These are phyloP conservation scores for Cyanoderma ruficeps DNA, from an alignment of 2,113 vertebrate genomes.

Conservation along the genomic window DNA sequence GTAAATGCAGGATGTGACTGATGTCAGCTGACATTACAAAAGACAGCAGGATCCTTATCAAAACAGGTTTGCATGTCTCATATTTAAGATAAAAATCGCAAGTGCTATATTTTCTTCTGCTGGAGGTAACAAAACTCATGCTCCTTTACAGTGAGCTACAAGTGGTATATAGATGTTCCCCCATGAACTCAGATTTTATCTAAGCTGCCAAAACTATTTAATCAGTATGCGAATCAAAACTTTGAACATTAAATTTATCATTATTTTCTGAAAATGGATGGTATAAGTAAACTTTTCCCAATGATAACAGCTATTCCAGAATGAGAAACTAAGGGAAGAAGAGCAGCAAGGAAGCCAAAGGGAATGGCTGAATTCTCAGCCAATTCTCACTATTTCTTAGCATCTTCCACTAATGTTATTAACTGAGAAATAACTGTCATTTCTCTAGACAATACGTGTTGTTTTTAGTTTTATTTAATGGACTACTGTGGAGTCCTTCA, in stretches of 20 bases:
- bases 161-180: neutral
- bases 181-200: neutral
- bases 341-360: neutral
- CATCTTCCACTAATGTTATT: neutral
- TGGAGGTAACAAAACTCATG: fast-evolving
- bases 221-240: neutral
- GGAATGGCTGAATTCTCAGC: neutral
- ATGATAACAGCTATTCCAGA: neutral
- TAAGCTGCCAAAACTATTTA: neutral
- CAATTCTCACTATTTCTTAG: neutral
- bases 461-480: neutral
- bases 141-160: neutral
- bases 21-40: neutral
- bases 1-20: neutral
- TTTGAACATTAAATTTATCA: neutral
- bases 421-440: neutral
- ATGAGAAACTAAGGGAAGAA: neutral
- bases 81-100: neutral
- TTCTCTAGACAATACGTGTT: neutral
- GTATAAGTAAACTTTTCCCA: neutral
- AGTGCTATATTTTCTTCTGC: neutral
- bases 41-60: neutral
- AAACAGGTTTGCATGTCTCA: neutral
- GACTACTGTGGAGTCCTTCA: neutral
- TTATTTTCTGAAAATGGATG: neutral